Base-by-base conservation (phyloP, 2,888 invertebrate species). In the Plemyria rubiginata region DNA sequence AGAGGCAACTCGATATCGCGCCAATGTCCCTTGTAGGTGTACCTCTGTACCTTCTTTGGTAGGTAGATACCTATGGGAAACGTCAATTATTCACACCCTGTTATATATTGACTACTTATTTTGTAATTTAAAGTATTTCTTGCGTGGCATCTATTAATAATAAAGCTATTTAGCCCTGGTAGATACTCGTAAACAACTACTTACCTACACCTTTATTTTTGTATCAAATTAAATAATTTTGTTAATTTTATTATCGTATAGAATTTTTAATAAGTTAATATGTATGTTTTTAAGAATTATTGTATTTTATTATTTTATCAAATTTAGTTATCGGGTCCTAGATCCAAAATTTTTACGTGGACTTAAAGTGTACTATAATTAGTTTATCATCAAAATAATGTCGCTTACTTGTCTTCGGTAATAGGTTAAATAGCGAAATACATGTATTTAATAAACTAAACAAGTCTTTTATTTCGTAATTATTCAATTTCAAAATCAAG, bases 391-490 rank as follows among this genome's bases (percentile, higher is more conserved):
- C 32, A 32, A 57, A 48, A 12, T 45, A 45, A 55, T 46, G 51
- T 46, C 38, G 55, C 55, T 55, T 60, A 55, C 49, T 48, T 54
- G 28, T 60, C 54, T 54, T 60, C 43, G 50, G 54, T 60, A 38
- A 55, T 60, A 60, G 54, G 50, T 51, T 50, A 45, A 50, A 60
- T 60, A 60, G 60, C 49, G 38, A 61, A 61, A 61, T 61, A 61
- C 43, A 61, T 61, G 16, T 52, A 55, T 40, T n/a, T 51, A 61
- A 46, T 52, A 55, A 15, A 61, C 54, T 51, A 51, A 60, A 2
- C 3, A 22, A n/a, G 32, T 22, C 43, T 54, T 60, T 54, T 54
- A 32, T 13, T 55, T 38, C 13, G 1, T 8, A n/a, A 2, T 6
- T 32, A 32, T 6, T 32, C 32, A 32, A 4, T 6, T 32, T 4